Base-by-base conservation (phyloP, 2,888 invertebrate genomes). In the Augochlorella aurata region DNA sequence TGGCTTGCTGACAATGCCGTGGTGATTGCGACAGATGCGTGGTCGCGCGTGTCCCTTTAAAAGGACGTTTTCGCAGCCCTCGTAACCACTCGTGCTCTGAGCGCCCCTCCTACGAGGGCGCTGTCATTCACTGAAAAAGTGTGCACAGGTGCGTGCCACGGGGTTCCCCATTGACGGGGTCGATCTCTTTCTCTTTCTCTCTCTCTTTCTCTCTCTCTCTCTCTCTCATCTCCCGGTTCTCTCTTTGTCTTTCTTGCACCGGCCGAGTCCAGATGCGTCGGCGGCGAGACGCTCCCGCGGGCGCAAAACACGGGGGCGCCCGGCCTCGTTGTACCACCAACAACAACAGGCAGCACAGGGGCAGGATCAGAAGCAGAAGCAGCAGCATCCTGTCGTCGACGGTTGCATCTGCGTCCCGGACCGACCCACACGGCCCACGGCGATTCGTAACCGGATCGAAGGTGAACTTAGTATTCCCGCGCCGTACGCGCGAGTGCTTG, bases 1-100 rank as follows among this genome's bases (percentile, higher is more conserved):
- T 75, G 80, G 82, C 73, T 38, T 82, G 88, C 89, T 81, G 90
- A 92, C 91, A 92, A 92, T 92, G 89, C 85, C 83, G 76, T 68
- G 85, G 80, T 90, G 89, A 91, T 92, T 88, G 91, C 90, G 92
- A 92, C 93, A 93, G 92, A 92, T 93, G 93, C 80, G 84, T 76
- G 87, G 80, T 50, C 88, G 88, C 86, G 88, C 89, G 90, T 86
- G 63, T 63, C 63, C 88, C 86, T 85, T 90, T 92, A 88, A 87
- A 84, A 89, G 82, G 76, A 82, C 78, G 85, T 85, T 90, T 88
- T 85, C 86, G 85, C 88, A 85, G 89, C 87, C 88, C 83, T 79
- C 80, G 75, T n/a, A 29, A 18, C 83, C 71, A 77, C 83, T 82
- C 82, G 73, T 84, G 83, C 74, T 65, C 38, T 10, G 10, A 61